A percentile compares a stretch with the other conserved stretches of the same genome.
Conservation (phyloP, 1,140 invertebrate genomes). For the Samia ricini region DNA sequence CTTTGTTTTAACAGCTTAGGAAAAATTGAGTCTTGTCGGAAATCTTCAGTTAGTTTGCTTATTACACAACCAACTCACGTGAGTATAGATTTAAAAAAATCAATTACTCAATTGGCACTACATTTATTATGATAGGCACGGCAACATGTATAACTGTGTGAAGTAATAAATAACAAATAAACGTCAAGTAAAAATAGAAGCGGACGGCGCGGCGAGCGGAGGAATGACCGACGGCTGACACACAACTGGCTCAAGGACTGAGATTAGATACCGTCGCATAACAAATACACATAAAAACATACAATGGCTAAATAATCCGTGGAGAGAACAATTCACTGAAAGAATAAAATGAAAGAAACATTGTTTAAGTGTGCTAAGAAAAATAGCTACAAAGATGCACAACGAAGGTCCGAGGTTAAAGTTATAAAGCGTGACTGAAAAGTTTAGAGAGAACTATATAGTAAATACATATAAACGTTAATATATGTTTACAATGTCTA, state of each 20-base stretch:
- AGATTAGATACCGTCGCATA: constrained; percentile 72
- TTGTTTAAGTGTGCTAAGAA: constrained; percentile 3
- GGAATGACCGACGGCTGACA: constrained; percentile 73
- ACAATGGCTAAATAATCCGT: constrained; percentile 54
- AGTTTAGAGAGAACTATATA: background rate
- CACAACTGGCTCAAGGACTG: constrained; percentile 72
- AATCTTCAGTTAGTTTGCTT: background rate
- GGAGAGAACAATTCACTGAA: constrained; percentile 17
- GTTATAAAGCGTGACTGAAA: constrained; percentile 1
- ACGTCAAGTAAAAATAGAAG: constrained; percentile 68
- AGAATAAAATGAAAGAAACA: constrained; percentile 9
- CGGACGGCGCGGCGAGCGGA: constrained; percentile 50
- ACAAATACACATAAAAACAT: constrained; percentile 58
- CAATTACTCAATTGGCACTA: constrained; percentile 57
- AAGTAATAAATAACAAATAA: constrained; percentile 72
- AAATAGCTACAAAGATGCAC: constrained; percentile 1
- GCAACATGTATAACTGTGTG: constrained; percentile 28
- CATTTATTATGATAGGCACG: constrained; percentile 51
- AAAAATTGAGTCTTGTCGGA: background rate
- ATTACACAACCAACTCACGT: background rate
- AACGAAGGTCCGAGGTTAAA: background rate
- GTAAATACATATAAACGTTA: background rate
- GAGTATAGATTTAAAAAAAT: constrained; percentile 19
- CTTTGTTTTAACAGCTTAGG: background rate
- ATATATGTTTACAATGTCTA: background rate